phyloP scores from a whole-genome alignment of 2,797 vertebrate species.

The Holocentrus rufus region DNA sequence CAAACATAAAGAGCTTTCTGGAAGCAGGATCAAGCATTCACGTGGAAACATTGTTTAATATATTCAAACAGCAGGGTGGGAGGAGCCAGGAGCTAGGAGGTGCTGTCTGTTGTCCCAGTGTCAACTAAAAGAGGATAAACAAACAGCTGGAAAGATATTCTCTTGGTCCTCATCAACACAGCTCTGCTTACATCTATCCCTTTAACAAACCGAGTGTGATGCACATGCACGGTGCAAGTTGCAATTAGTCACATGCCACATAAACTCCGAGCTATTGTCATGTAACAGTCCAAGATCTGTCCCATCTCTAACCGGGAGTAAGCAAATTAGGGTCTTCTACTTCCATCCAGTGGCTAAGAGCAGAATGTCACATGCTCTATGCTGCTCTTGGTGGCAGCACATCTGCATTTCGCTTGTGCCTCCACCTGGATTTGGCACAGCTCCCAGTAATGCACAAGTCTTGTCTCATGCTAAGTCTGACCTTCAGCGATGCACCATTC shows the following conservation, averaged over 20 bases:
- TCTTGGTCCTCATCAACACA: conserved; percentile 35
- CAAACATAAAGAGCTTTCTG: conserved; percentile 42
- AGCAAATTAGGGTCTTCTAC: conserved; percentile 60
- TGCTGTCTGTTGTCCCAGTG: conserved; percentile 67
- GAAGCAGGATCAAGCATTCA: conserved; percentile 66
- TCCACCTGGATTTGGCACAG: background rate
- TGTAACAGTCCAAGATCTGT: conserved; percentile 32
- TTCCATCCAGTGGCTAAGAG: conserved; percentile 68
- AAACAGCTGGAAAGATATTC: conserved; percentile 71
- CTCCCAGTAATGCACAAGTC: background rate
- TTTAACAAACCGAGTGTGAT: conserved; percentile 53
- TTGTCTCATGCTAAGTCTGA: conserved; percentile 2
- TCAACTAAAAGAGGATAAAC: conserved; percentile 71
- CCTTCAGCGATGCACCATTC: background rate
- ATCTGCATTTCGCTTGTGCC: background rate
- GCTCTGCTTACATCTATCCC: conserved; percentile 56
- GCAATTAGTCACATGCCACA: conserved; percentile 51
- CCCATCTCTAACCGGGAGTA: background rate
- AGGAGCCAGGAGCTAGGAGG: no score
- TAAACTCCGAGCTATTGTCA: conserved; percentile 54
- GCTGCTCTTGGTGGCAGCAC: background rate
- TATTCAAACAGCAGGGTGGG: conserved; percentile 75
- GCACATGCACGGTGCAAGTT: conserved; percentile 54
- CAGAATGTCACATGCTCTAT: conserved; percentile 20
- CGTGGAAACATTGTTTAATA: conserved; percentile 70